Conservation (phyloP, 1,140 invertebrate species). For the Meloidogyne hapla region DNA sequence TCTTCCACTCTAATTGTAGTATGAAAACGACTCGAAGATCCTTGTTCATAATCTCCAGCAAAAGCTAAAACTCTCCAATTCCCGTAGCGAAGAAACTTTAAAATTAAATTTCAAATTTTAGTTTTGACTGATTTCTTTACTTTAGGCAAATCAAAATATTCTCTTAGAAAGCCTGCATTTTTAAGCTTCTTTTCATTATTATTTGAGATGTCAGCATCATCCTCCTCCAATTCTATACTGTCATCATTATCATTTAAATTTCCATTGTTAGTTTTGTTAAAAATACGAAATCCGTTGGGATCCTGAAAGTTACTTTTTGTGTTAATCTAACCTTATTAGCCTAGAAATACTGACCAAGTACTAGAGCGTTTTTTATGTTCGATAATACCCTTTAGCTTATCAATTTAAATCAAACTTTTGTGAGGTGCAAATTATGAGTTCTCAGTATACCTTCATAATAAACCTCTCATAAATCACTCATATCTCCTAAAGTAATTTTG, state of each 20-base stretch:
- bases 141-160: conserved; percentile 26
- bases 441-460: too few species aligned
- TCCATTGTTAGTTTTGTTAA: conserved; percentile 13
- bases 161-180: neutral
- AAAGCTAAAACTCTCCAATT: conserved; percentile 22
- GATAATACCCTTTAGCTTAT: too few species aligned
- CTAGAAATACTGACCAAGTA: neutral
- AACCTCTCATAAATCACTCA: too few species aligned
- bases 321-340: neutral
- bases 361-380: neutral
- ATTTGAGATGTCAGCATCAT: neutral
- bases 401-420: too few species aligned
- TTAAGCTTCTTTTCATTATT: neutral
- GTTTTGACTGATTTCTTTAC: neutral
- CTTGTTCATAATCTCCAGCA: conserved; percentile 11
- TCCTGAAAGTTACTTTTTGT: neutral
- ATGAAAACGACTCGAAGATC: neutral
- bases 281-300: conserved; percentile 27
- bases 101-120: neutral
- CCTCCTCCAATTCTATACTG: neutral
- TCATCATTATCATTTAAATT: neutral
- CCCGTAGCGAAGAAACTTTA: conserved; percentile 26
- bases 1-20: conserved; percentile 1
- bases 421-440: too few species aligned
- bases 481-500: too few species aligned